phyloP scores from a whole-genome alignment of 2,113 vertebrate species.

The Sarotherodon lohbergeri region DNA sequence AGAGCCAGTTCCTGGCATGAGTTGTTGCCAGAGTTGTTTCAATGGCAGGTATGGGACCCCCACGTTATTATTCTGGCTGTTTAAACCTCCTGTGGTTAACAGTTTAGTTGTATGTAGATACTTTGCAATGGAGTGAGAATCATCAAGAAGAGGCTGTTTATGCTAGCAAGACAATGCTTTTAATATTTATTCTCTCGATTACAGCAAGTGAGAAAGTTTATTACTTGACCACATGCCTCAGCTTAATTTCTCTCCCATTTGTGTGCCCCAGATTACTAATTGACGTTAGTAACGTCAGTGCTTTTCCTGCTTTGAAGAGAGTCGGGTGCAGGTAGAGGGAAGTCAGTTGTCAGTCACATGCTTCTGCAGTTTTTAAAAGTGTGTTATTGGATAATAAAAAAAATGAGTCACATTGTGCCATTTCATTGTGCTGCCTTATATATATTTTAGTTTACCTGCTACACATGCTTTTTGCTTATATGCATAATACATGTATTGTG shows the following conservation, averaged over 20 bases:
- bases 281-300: background rate
- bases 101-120: background rate
- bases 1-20: background rate
- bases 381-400: background rate
- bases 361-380: background rate
- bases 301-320: background rate
- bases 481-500: background rate
- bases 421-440: background rate
- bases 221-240: background rate
- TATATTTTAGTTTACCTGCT: background rate
- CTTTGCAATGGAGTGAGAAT: background rate
- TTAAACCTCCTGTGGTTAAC: background rate
- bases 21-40: background rate
- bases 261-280: background rate
- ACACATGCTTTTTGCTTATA: background rate
- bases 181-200: background rate
- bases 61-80: background rate
- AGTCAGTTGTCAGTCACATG: background rate
- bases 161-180: background rate
- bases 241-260: background rate
- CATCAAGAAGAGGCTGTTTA: background rate
- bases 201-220: background rate
- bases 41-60: accelerated
- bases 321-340: background rate
- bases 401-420: background rate